Percentiles rank a stretch among this genome's conserved stretches.
These are phyloP conservation scores for Protomyctophum bolini DNA, from an alignment of 2,113 vertebrate species.

Conservation along the genomic window DNA sequence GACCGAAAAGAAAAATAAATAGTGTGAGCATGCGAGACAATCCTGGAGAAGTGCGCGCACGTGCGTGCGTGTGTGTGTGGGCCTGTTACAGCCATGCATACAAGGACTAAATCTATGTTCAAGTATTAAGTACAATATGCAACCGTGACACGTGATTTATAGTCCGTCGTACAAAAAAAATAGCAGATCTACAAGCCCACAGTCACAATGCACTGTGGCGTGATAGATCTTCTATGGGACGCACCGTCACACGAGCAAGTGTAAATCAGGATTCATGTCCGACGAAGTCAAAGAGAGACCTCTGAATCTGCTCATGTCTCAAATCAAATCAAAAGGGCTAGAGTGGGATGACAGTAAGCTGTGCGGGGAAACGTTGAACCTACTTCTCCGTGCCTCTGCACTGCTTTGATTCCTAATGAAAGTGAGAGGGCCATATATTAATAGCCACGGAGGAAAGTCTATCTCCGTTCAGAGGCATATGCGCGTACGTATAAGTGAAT, in stretches of 20 bases:
- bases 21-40: neutral
- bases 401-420: conserved; percentile 12
- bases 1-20: neutral
- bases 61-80: no score
- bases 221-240: no score
- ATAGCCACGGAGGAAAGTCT: conserved; percentile 1
- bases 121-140: no score
- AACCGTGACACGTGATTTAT: no score
- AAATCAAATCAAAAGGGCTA: neutral
- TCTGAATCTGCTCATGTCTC: neutral
- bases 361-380: neutral
- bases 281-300: neutral
- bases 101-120: no score
- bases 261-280: neutral
- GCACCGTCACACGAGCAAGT: no score
- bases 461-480: neutral
- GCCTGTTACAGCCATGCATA: no score
- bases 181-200: no score
- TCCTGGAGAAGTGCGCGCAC: neutral
- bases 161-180: no score
- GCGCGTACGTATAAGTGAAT: neutral
- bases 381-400: neutral
- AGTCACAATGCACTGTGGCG: no score
- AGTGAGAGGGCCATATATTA: neutral
- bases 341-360: conserved; percentile 5